Evolutionary conservation across 37 sponge, comb jelly and placozoan species (phyloP).

Genomic region (Theonella swinhoei): DNA sequence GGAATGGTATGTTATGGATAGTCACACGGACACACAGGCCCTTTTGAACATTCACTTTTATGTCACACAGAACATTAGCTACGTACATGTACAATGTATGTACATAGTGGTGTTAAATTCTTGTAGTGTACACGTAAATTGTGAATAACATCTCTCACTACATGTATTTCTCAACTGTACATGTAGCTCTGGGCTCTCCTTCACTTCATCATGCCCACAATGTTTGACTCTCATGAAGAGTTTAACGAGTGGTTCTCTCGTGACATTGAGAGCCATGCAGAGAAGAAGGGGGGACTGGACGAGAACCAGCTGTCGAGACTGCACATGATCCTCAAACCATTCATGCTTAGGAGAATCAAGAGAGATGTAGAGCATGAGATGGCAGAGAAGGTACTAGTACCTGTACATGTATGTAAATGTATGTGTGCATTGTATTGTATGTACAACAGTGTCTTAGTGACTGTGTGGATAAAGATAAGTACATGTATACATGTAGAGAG

Average conservation of each 20-base stretch:
- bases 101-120: no score
- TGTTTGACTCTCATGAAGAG: slow-evolving; percentile 96
- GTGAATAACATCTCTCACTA: background rate
- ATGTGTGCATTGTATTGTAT: no score
- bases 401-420: no score
- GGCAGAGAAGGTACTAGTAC: slow-evolving; percentile 95
- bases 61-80: no score
- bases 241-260: slow-evolving; percentile 97
- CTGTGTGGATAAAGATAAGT: no score
- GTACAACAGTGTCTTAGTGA: no score
- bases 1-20: no score
- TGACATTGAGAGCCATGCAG: slow-evolving; percentile 94
- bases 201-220: slow-evolving; percentile 96
- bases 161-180: background rate
- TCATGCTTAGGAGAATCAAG: slow-evolving; percentile 95
- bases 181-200: slow-evolving; percentile 91
- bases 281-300: slow-evolving; percentile 82
- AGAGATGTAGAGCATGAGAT: slow-evolving; percentile 95
- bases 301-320: slow-evolving; percentile 91
- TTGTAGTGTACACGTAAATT: no score
- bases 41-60: no score
- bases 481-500: no score
- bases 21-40: no score
- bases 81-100: background rate
- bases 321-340: slow-evolving; percentile 96